phyloP scores from a whole-genome alignment of 2,797 vertebrate genomes.

The Balearica regulorum region DNA sequence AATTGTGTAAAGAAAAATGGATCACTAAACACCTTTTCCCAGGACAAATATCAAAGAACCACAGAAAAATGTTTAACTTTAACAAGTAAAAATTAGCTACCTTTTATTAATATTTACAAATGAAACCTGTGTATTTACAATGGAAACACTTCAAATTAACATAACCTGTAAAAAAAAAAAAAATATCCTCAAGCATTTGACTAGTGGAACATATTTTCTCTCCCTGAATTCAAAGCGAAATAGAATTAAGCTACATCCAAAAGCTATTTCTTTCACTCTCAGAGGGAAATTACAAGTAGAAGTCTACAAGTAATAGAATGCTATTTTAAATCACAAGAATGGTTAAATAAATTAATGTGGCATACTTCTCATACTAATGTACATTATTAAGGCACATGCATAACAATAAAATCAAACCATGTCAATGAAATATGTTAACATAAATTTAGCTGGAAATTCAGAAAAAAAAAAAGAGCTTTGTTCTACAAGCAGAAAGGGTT shows the following conservation, averaged over 20 bases:
- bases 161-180: not conserved
- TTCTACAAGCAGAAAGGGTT: not conserved
- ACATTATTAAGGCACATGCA: not conserved
- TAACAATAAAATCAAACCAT: not conserved
- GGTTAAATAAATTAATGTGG: not conserved
- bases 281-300: not conserved
- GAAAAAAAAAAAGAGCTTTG: not conserved
- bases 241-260: not conserved
- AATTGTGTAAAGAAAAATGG: not conserved
- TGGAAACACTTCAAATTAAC: not conserved
- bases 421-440: not conserved
- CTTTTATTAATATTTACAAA: not conserved
- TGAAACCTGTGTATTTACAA: not conserved
- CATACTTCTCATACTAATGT: not conserved
- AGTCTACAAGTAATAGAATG: not conserved
- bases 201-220: not conserved
- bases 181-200: not conserved
- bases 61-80: not conserved
- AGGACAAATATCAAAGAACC: not conserved
- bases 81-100: not conserved
- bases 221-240: not conserved
- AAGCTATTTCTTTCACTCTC: not conserved
- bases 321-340: not conserved
- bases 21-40: not conserved
- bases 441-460: not conserved